Conservation (phyloP, 2,113 vertebrate genomes). For the Otolemur garnettii region DNA sequence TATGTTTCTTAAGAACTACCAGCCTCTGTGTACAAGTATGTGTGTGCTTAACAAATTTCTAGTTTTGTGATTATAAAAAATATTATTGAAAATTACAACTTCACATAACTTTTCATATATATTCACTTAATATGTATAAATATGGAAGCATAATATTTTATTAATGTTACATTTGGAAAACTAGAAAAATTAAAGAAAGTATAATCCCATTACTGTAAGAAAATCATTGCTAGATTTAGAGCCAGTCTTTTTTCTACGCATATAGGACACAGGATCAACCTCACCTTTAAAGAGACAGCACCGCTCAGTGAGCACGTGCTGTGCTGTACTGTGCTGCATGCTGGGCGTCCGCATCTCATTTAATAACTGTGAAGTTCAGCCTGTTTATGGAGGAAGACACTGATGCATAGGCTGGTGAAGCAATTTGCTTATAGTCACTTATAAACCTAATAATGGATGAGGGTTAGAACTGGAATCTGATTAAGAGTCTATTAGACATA, state of each 20-base stretch:
- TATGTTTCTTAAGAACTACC: not conserved
- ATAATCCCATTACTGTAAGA: not conserved
- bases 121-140: not conserved
- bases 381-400: not conserved
- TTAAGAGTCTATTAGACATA: not conserved
- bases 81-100: not conserved
- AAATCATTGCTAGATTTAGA: not conserved
- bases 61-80: not conserved
- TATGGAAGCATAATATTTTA: not conserved
- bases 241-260: not conserved
- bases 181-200: slow-evolving; percentile 7
- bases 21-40: not conserved
- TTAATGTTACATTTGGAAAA: not conserved
- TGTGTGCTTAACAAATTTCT: not conserved
- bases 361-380: not conserved
- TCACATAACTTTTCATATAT: not conserved
- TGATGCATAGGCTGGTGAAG: not conserved
- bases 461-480: not conserved
- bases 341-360: not conserved
- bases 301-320: too few relatives aligned
- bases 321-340: not conserved
- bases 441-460: not conserved
- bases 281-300: not conserved
- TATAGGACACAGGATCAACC: not conserved
- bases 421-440: not conserved